Percentiles rank a stretch among this genome's conserved stretches.
phyloP scores from a whole-genome alignment of 53 echinoderm and acorn worm species.

The Patiria pectinifera region DNA sequence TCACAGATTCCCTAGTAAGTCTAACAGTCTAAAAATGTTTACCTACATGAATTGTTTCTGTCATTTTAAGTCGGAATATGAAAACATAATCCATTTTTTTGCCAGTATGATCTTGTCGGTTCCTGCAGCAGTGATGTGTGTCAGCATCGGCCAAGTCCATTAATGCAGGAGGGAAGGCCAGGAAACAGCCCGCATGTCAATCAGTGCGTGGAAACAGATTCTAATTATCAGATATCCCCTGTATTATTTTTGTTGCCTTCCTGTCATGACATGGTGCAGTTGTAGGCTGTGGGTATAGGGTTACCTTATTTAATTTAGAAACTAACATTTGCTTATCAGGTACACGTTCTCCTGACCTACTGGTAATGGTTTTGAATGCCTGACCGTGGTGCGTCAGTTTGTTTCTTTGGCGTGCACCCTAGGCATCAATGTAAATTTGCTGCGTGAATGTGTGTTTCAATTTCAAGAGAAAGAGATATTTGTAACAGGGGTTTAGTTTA shows the following conservation, averaged over 20 bases:
- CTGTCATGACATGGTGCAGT: neutral
- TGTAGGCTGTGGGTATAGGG: neutral
- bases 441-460: no score
- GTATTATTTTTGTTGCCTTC: conserved; percentile 34
- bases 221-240: conserved; percentile 35
- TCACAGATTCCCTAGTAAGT: no score
- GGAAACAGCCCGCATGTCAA: conserved; percentile 36
- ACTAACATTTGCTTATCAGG: neutral
- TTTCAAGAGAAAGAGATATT: no score
- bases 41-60: neutral
- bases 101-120: neutral
- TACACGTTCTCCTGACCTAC: neutral
- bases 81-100: neutral
- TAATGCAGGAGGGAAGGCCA: conserved; percentile 5
- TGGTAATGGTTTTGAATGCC: neutral
- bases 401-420: no score
- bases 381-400: neutral
- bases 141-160: conserved; percentile 5
- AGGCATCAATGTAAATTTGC: no score
- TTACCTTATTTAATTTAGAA: neutral
- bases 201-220: conserved; percentile 4
- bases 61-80: neutral
- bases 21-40: neutral
- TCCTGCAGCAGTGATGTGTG: neutral
- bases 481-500: no score